Base-by-base conservation (phyloP, 1,140 invertebrate species). In the Mylabris phalerata region DNA sequence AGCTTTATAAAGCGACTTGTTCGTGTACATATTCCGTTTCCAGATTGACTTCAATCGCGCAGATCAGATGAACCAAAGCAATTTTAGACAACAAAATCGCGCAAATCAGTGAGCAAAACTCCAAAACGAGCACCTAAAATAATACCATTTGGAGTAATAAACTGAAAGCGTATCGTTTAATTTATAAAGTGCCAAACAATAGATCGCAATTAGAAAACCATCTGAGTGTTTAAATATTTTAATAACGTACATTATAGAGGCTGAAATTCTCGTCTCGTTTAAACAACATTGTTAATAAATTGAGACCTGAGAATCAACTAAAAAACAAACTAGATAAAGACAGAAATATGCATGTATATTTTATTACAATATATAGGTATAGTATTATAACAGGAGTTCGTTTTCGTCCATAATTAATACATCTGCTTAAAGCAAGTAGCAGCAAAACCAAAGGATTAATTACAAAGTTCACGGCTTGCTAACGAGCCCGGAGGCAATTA, bases 391-490 rank as follows among this genome's bases (percentile, higher is more conserved):
- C 44, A 45, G 32, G 45, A 55, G 58, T 66, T 58, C 59, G 48
- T 63, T 57, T 49, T 42, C 59, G 48, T 68, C 56, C 63, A 72
- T 71, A 69, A 70, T 69, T 70, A 71, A 72, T 71, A 71, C 66
- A 67, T 71, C 69, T 69, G 68, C 68, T 71, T 70, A 63, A 52
- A 64, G 62, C 58, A 60, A 32, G 48, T 63, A 59, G 60, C 51
- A 55, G 64, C 69, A 65, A 67, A 73, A 70, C 72, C 71, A 71
- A 70, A 70, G 71, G 71, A 74, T 74, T 74, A 74, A 74, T 74
- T 74, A 73, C 71, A 66, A 74, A 74, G 70, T 73, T 74, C 71
- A 73, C 73, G 69, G 71, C 71, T 73, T 73, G 67, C 66, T 69
- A 69, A 69, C 67, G 66, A 67, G 67, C 64, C 67, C 66, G 57